Base-by-base conservation (phyloP, 1,140 invertebrate genomes). In the Lepidurus packardi region DNA sequence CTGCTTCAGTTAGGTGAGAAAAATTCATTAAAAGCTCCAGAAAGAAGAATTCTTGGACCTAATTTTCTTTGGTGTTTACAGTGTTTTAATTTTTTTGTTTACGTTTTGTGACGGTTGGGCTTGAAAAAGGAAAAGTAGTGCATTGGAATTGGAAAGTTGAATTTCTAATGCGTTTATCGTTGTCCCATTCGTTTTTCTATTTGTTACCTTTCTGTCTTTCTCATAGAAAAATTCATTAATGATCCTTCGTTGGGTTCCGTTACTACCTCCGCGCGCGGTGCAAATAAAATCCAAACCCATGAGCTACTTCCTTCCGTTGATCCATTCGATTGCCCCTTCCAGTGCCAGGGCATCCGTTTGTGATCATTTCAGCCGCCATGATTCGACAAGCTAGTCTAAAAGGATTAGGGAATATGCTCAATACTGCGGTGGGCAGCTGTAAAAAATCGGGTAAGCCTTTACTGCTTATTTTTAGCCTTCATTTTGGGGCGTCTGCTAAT, bases 301-400 rank as follows among this genome's bases (percentile, higher is more conserved):
- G 53, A 65, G 53, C 53, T 65, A 16, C 53, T 65, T 77, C 43
- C 75, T 47, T n/a, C 16, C 13, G 24, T 21, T 44, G 24, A 77
- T 77, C 47, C 75, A 77, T n/a, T 21, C 47, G 24, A 77, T 43
- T 42, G 47, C 75, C 16, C 41, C 16, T 75, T 75, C 43, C 7
- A 24, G 9, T 75, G 43, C n/a, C 43, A 16, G n/a, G 25, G 74
- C 43, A 78, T 77, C 47, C 77, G 1, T 79, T 42, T 79, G 65
- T 79, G 2, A 76, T 34, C 77, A 73, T 79, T 65, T 78, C 82
- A 84, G 86, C 81, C 82, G 86, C 82, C 82, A 88, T 90, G 81
- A 90, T 90, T 84, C 87, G 89, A 78, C 89, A 91, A 83, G 88
- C 89, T 76, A 90, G 89, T 85, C 88, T 90, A 83, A 90, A 89